phyloP scores from a whole-genome alignment of 2,888 invertebrate species.

The Polymixis flavicincta region DNA sequence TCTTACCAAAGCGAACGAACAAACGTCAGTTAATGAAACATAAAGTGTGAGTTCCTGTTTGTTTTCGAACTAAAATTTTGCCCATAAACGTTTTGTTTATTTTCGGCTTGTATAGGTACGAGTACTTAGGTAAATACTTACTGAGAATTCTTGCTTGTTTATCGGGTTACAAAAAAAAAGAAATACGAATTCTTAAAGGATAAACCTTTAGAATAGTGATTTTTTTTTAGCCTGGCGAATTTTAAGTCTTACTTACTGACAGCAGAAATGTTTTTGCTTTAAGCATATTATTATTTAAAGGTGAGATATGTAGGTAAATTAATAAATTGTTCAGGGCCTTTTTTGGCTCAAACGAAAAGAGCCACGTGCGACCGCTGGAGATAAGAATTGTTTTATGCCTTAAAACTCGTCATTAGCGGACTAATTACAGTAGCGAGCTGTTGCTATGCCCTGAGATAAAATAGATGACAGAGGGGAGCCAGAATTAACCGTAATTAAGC shows the following conservation, averaged over 20 bases:
- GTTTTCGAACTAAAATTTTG: not conserved
- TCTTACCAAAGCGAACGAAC: slow-evolving; percentile 9
- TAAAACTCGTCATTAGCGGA: slow-evolving; percentile 74
- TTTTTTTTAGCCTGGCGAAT: not conserved
- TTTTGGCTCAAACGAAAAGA: not conserved
- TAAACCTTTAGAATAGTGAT: no score
- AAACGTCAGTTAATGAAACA: slow-evolving; percentile 10
- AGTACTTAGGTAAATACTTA: not conserved
- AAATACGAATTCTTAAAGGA: not conserved
- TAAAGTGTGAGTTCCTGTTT: not conserved
- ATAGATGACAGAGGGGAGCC: slow-evolving; percentile 77
- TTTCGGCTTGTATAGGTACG: no score
- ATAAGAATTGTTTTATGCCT: slow-evolving; percentile 66
- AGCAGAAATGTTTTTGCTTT: not conserved
- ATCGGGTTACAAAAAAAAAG: not conserved
- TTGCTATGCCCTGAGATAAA: slow-evolving; percentile 75
- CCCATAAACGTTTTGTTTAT: no score
- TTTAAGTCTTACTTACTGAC: not conserved
- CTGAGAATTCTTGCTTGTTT: no score
- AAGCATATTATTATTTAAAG: not conserved
- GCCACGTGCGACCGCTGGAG: slow-evolving; percentile 23
- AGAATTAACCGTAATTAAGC: slow-evolving; percentile 84
- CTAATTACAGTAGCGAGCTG: slow-evolving; percentile 77
- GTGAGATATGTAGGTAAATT: not conserved
- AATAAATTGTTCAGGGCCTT: slow-evolving; percentile 3